A percentile compares a stretch with the other conserved stretches of the same genome.
phyloP scores from a whole-genome alignment of 2,113 vertebrate genomes.

The Onychostoma macrolepis region DNA sequence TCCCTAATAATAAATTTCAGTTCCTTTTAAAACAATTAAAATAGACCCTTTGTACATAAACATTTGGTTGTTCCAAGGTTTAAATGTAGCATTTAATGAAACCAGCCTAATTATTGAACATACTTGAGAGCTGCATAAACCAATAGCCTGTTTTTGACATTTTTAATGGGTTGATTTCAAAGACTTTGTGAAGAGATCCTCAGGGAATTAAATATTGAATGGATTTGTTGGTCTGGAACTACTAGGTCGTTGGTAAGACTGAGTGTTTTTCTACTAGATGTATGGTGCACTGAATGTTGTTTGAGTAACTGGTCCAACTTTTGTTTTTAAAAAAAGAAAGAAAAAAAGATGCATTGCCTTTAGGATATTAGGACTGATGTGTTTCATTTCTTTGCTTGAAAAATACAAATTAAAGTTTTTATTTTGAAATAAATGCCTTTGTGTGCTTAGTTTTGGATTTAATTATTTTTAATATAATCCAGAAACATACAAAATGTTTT shows the following conservation, averaged over 20 bases:
- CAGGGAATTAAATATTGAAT: constrained; percentile 26
- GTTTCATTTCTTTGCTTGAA: not conserved
- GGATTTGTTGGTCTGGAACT: not conserved
- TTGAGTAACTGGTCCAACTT: not conserved
- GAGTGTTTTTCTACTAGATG: not conserved
- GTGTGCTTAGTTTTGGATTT: not conserved
- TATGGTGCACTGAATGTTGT: constrained; percentile 10
- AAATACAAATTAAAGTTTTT: constrained; percentile 30
- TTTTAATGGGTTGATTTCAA: not conserved
- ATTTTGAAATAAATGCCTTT: constrained; percentile 23
- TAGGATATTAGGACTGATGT: not conserved
- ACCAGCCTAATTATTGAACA: not conserved
- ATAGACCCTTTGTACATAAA: not conserved
- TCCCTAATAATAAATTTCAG: not conserved
- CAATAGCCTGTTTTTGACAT: not conserved
- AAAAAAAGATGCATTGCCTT: constrained; percentile 16
- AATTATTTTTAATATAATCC: not conserved
- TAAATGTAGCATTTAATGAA: not conserved
- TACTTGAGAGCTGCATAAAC: constrained; percentile 10
- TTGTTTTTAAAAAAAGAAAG: too few species aligned
- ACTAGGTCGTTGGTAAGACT: not conserved
- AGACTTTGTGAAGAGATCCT: not conserved
- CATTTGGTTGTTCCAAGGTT: not conserved
- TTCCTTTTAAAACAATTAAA: not conserved
- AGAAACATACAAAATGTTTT: not conserved